Conservation (phyloP, 1,140 invertebrate species). For the Neoseiulus cucumeris region DNA sequence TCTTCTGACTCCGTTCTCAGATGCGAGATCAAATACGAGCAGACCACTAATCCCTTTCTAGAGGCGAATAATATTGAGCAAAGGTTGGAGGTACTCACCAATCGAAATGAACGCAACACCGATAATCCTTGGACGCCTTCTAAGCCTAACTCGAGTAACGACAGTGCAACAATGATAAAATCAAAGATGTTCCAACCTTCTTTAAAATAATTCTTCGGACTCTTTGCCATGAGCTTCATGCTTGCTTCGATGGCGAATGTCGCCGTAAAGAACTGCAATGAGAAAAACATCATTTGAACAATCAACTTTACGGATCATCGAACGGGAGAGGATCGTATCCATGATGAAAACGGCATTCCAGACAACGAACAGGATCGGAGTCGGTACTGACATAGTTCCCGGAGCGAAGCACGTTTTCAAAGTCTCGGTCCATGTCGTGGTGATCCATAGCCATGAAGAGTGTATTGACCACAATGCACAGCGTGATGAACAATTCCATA, state of each 20-base stretch:
- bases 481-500: conserved; percentile 89
- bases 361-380: conserved; percentile 21
- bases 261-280: conserved; percentile 78
- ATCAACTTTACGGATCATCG: no score
- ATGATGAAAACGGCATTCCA: no score
- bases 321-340: no score
- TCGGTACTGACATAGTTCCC: conserved; percentile 69
- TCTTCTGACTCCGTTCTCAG: no score
- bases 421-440: conserved; percentile 70
- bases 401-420: conserved; percentile 60
- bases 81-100: conserved; percentile 70
- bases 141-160: conserved; percentile 71
- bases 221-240: conserved; percentile 86
- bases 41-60: no score
- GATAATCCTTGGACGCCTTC: conserved; percentile 85
- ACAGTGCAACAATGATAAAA: conserved; percentile 89
- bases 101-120: conserved; percentile 86
- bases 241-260: conserved; percentile 93
- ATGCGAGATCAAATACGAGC: no score
- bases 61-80: no score
- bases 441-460: conserved; percentile 95
- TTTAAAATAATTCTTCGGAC: conserved; percentile 91
- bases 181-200: conserved; percentile 99
- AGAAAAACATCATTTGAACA: conserved; percentile 12
- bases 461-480: conserved; percentile 94